Evolutionary conservation across 2,113 vertebrate genomes (phyloP).

Genomic region (Orycteropus afer): DNA sequence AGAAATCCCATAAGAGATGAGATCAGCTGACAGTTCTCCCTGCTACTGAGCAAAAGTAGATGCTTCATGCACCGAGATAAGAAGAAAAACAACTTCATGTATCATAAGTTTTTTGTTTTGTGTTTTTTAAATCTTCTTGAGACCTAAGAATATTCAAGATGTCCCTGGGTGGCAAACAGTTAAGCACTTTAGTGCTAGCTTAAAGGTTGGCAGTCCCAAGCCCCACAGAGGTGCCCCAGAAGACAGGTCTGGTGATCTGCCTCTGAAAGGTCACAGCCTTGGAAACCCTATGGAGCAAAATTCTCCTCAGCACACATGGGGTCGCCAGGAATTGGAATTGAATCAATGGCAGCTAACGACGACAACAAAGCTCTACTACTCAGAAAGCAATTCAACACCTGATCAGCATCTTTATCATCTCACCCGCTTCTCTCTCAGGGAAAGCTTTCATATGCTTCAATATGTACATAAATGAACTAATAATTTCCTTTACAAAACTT

Average conservation of each 20-base stretch:
- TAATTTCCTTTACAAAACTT: background rate
- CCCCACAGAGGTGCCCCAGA: too few relatives aligned
- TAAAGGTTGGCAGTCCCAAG: too few relatives aligned
- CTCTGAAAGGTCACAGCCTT: too few relatives aligned
- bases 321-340: too few relatives aligned
- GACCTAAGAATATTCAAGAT: background rate
- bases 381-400: background rate
- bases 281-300: too few relatives aligned
- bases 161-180: too few relatives aligned
- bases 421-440: background rate
- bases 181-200: too few relatives aligned
- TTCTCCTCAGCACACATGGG: too few relatives aligned
- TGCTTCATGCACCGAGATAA: background rate
- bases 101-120: background rate
- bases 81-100: background rate
- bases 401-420: conserved; percentile 9
- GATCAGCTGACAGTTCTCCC: background rate
- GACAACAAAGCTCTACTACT: background rate
- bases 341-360: too few relatives aligned
- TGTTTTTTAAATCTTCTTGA: background rate
- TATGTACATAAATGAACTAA: background rate
- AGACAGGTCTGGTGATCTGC: too few relatives aligned
- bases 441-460: conserved; percentile 29
- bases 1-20: background rate
- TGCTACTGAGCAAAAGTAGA: background rate